These are phyloP conservation scores for Macquaria ambigua DNA, from an alignment of 2,113 vertebrate genomes.

Conservation along the genomic window DNA sequence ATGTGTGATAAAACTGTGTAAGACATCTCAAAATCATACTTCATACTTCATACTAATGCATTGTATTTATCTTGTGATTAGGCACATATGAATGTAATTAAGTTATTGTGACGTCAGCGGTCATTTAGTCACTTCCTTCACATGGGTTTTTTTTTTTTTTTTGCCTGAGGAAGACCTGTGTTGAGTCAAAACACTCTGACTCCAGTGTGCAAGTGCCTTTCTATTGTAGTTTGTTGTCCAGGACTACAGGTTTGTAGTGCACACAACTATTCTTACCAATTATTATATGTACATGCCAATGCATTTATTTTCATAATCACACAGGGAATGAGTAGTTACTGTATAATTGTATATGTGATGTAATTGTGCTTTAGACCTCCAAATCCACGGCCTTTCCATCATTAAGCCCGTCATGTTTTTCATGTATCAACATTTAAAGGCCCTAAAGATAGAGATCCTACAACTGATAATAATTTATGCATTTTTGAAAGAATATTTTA, in stretches of 20 bases:
- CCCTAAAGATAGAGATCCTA: neutral
- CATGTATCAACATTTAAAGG: neutral
- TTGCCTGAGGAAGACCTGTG: neutral
- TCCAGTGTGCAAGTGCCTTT: neutral
- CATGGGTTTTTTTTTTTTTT: neutral
- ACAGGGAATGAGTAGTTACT: neutral
- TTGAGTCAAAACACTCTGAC: neutral
- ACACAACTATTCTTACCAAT: neutral
- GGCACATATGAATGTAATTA: constrained; percentile 2
- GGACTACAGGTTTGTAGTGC: neutral
- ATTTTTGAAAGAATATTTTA: neutral
- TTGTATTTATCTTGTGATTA: neutral
- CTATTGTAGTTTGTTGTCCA: neutral
- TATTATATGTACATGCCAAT: neutral
- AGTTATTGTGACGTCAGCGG: neutral
- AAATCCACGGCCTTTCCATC: neutral
- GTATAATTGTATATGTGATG: neutral
- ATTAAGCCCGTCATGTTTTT: neutral
- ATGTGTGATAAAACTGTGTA: neutral
- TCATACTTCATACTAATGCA: neutral
- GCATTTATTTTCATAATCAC: neutral
- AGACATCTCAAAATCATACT: neutral
- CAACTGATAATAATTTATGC: neutral
- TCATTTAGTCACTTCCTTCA: constrained; percentile 3
- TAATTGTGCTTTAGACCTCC: neutral